Conservation (phyloP, 2,797 vertebrate species). For the Todus mexicanus region DNA sequence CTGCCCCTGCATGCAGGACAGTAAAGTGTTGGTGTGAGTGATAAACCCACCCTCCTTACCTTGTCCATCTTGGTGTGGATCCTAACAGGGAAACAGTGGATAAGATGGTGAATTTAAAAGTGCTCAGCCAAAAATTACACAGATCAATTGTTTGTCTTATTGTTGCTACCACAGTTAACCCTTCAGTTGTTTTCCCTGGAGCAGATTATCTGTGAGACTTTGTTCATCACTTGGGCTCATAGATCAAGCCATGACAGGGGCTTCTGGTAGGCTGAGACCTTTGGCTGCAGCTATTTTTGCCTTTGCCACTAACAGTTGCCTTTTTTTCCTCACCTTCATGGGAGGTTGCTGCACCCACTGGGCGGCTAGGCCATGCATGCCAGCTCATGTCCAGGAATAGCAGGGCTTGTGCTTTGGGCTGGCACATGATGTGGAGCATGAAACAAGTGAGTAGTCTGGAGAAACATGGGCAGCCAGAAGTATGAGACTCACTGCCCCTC, state of each 20-base stretch:
- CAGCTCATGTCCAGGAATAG: conserved; percentile 17
- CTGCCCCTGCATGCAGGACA: background rate
- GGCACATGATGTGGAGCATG: background rate
- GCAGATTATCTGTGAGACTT: background rate
- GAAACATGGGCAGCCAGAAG: background rate
- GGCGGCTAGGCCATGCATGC: background rate
- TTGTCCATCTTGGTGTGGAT: background rate
- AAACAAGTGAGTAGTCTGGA: background rate
- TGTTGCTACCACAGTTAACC: background rate
- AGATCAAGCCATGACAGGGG: background rate
- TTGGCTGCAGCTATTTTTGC: background rate
- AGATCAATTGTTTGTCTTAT: background rate
- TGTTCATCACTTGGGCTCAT: background rate
- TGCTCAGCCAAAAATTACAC: background rate
- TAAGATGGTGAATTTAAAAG: background rate
- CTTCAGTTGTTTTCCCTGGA: background rate
- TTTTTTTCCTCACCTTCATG: background rate
- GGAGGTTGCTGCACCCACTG: background rate
- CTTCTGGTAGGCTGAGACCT: background rate
- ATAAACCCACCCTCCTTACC: background rate
- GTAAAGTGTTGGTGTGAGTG: background rate
- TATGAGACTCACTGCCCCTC: conserved; percentile 26
- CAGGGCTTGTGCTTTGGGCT: background rate
- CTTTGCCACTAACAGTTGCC: background rate
- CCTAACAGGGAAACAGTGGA: background rate